Percentiles rank a stretch among this genome's conserved stretches.
Evolutionary conservation across 1,140 invertebrate genomes (phyloP).

Genomic region (Lucilia cuprina): DNA sequence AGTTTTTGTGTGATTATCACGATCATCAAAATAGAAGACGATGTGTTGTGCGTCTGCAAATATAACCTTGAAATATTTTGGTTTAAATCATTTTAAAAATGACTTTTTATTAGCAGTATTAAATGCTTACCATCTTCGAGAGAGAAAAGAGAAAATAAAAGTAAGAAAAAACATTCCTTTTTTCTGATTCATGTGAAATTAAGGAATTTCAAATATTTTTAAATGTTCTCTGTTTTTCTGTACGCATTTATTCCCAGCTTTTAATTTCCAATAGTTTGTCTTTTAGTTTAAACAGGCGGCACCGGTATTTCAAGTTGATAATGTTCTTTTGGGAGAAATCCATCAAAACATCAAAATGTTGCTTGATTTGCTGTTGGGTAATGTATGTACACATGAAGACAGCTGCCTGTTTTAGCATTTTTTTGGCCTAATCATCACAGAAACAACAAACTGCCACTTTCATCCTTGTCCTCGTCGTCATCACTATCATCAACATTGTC

Average conservation of each 20-base stretch:
- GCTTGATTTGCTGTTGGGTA: background rate
- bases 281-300: constrained; percentile 6
- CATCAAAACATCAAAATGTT: constrained; percentile 28
- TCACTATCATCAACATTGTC: background rate
- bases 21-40: background rate
- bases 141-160: background rate
- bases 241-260: background rate
- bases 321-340: constrained; percentile 21
- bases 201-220: constrained; percentile 29
- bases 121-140: background rate
- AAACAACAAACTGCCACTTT: background rate
- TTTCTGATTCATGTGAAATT: constrained; percentile 11
- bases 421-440: constrained; percentile 10
- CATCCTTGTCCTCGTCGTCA: background rate
- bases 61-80: background rate
- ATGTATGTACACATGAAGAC: background rate
- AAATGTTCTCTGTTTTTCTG: constrained; percentile 1
- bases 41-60: background rate
- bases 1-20: background rate
- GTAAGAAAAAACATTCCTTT: background rate
- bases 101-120: background rate
- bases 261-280: constrained; percentile 3
- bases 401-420: background rate
- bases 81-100: background rate
- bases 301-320: background rate